Evolutionary conservation across 2,797 vertebrate species (phyloP).

Genomic region (Eleutherodactylus coqui): DNA sequence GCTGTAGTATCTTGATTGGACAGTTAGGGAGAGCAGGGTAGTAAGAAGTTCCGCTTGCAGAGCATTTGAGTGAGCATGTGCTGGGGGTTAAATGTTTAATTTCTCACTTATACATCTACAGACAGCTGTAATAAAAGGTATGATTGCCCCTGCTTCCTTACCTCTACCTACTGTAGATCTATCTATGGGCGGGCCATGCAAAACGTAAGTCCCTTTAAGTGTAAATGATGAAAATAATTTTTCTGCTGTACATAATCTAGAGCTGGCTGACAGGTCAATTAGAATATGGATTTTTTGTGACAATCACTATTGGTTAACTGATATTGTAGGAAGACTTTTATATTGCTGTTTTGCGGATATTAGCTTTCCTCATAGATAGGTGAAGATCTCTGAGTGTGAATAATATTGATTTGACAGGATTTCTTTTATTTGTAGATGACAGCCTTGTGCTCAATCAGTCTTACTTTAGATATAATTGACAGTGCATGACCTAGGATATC

Average conservation of each 20-base stretch:
- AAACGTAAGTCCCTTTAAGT: too few species aligned
- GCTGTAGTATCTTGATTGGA: too few species aligned
- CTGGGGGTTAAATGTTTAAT: too few species aligned
- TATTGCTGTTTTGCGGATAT: not conserved
- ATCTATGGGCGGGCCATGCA: too few species aligned
- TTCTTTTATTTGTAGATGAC: slow-evolving; percentile 20
- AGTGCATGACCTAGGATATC: slow-evolving; percentile 29
- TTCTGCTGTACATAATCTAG: not conserved
- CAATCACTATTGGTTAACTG: not conserved
- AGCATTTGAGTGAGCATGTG: too few species aligned
- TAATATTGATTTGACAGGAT: slow-evolving; percentile 42
- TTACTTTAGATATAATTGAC: slow-evolving; percentile 35
- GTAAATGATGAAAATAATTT: not conserved
- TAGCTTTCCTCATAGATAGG: not conserved
- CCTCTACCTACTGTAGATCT: too few species aligned
- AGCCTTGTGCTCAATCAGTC: slow-evolving; percentile 17
- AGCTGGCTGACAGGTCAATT: not conserved
- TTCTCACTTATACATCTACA: too few species aligned
- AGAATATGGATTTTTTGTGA: not conserved
- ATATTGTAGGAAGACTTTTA: not conserved
- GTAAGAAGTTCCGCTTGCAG: too few species aligned
- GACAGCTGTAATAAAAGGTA: too few species aligned
- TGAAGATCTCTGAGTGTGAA: not conserved
- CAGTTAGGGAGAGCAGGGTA: too few species aligned
- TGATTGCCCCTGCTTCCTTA: too few species aligned